Evolutionary conservation across 2,888 invertebrate species (phyloP).

Genomic region (Xylota sylvarum): DNA sequence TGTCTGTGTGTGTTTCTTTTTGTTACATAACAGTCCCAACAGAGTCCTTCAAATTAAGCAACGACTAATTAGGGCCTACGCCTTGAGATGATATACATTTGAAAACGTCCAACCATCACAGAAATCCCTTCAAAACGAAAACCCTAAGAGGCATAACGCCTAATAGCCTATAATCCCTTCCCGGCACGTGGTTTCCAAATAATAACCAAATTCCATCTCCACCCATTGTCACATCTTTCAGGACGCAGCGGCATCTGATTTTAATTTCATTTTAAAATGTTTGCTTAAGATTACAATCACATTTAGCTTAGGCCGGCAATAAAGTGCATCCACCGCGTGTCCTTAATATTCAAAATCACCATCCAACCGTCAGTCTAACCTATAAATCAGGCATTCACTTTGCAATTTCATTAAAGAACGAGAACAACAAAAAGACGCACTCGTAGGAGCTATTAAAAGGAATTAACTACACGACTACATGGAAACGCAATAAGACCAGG

Average conservation of each 20-base stretch:
- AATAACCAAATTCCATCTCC: background rate
- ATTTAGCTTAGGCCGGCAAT: slow-evolving; percentile 37
- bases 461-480: slow-evolving; percentile 26
- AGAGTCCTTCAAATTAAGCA: too few species aligned
- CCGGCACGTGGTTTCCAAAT: background rate
- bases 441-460: slow-evolving; percentile 42
- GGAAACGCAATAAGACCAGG: slow-evolving; percentile 28
- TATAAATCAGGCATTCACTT: slow-evolving; percentile 46
- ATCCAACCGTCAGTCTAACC: slow-evolving; percentile 15
- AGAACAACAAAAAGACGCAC: slow-evolving; percentile 12
- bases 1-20: too few species aligned
- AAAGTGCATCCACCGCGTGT: slow-evolving; percentile 44
- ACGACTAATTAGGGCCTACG: too few species aligned
- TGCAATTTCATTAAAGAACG: slow-evolving; percentile 44
- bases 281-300: slow-evolving; percentile 41
- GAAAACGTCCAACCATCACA: too few species aligned
- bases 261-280: slow-evolving; percentile 47
- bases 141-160: background rate
- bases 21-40: too few species aligned
- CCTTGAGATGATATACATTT: too few species aligned
- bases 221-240: slow-evolving; percentile 14
- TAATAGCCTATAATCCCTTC: background rate
- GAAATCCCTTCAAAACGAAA: background rate
- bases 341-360: slow-evolving; percentile 22
- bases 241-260: background rate